These are phyloP conservation scores for Lordiphosa collinella DNA, from an alignment of 1,140 invertebrate species.

Conservation along the genomic window DNA sequence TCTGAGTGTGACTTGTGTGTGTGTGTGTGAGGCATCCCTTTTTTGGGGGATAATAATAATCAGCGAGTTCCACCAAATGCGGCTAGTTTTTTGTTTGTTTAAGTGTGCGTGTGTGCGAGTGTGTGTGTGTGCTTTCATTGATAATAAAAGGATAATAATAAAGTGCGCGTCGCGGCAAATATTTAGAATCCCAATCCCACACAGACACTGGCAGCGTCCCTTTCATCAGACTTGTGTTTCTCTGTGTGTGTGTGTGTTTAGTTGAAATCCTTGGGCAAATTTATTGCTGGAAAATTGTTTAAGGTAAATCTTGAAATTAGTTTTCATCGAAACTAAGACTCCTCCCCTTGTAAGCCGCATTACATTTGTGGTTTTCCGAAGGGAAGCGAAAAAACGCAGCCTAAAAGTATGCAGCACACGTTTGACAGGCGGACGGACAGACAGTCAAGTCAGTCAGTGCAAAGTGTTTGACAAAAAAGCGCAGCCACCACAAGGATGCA, in stretches of 20 bases:
- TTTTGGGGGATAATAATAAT: constrained; percentile 48
- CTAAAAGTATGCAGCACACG: constrained; percentile 66
- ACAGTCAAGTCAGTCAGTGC: constrained; percentile 1
- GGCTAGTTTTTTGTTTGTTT: constrained; percentile 64
- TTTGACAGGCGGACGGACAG: constrained; percentile 54
- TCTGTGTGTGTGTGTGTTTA: not conserved
- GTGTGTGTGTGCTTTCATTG: constrained; percentile 56
- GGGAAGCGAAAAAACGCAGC: constrained; percentile 8
- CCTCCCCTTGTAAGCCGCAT: constrained; percentile 29
- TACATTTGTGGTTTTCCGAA: constrained; percentile 26
- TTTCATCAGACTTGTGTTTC: not conserved
- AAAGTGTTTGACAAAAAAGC: constrained; percentile 59
- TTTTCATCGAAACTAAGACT: too few relatives aligned
- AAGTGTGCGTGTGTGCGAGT: constrained; percentile 17
- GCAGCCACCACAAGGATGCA: constrained; percentile 52
- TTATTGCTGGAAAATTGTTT: too few relatives aligned
- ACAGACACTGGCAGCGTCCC: constrained; percentile 8
- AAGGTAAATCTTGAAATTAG: too few relatives aligned
- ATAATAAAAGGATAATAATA: constrained; percentile 77
- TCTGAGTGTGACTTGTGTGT: not conserved
- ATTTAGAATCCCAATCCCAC: constrained; percentile 24
- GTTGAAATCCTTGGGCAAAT: constrained; percentile 17
- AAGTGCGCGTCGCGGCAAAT: constrained; percentile 68
- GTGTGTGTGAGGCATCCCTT: constrained; percentile 19
- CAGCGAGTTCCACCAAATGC: constrained; percentile 22